Percentiles rank a stretch among this genome's conserved stretches.
These are phyloP conservation scores for Marronus borbonicus DNA, from an alignment of 2,888 invertebrate genomes.

Conservation along the genomic window DNA sequence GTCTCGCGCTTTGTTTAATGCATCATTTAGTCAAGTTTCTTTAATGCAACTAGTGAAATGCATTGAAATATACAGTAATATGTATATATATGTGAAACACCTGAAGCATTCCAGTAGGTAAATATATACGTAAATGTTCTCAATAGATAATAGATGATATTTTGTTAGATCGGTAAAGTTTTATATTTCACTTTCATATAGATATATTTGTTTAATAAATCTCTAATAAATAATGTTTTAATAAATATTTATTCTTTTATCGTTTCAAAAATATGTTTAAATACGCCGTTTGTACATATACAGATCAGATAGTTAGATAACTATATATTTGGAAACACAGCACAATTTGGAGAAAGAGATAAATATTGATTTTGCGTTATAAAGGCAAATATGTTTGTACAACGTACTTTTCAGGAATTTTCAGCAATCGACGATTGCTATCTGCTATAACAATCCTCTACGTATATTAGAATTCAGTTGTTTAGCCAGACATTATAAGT, in stretches of 20 bases:
- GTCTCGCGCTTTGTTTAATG: neutral
- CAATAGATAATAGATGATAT: constrained; percentile 19
- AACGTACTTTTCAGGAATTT: neutral
- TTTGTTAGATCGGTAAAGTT: constrained; percentile 17
- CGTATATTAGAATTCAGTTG: too few relatives aligned
- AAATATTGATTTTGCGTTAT: neutral
- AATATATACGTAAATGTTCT: neutral
- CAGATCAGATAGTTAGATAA: constrained; percentile 7
- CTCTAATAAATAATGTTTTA: constrained; percentile 31
- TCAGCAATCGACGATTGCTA: too few relatives aligned
- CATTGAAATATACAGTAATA: constrained; percentile 10
- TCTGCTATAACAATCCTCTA: too few relatives aligned
- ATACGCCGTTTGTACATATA: constrained; percentile 8
- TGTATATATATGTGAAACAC: constrained; percentile 16
- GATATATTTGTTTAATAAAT: constrained; percentile 30
- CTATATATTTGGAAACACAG: constrained; percentile 1
- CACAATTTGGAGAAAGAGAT: constrained; percentile 5
- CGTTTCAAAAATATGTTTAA: constrained; percentile 18
- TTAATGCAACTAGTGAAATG: neutral
- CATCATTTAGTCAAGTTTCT: too few relatives aligned
- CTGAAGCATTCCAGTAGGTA: constrained; percentile 38
- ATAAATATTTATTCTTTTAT: constrained; percentile 25
- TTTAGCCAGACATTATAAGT: too few relatives aligned
- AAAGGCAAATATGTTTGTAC: constrained; percentile 2
- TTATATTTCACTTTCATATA: constrained; percentile 3